Conservation (phyloP, 2,113 vertebrate species). For the Corythornis vintsioides region DNA sequence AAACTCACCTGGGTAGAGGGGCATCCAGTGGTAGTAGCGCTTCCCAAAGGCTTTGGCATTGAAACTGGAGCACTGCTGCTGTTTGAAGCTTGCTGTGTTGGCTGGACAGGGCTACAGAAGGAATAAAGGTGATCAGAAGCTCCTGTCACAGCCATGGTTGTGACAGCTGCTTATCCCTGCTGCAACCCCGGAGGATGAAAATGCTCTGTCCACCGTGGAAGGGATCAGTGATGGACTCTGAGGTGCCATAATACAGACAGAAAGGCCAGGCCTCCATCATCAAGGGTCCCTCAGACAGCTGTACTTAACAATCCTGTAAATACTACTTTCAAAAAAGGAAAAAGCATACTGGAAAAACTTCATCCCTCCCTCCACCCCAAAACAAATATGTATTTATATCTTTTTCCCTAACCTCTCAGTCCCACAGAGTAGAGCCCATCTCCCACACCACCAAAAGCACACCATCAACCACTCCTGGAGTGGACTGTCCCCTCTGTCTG, state of each 20-base stretch:
- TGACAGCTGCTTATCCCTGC: neutral
- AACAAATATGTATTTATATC: neutral
- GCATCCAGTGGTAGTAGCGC: constrained; percentile 84
- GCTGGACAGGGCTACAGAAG: constrained; percentile 80
- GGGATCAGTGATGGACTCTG: neutral
- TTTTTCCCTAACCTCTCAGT: neutral
- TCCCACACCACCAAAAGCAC: neutral
- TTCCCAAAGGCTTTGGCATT: constrained; percentile 87
- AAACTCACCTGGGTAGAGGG: constrained; percentile 86
- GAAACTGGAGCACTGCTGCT: constrained; percentile 89
- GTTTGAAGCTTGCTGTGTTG: constrained; percentile 84
- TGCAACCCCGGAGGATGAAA: neutral
- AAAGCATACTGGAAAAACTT: neutral
- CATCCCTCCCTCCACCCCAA: neutral
- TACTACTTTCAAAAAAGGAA: neutral
- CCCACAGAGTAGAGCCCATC: neutral
- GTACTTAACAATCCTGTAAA: neutral
- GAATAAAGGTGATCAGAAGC: constrained; percentile 29
- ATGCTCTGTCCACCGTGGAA: neutral
- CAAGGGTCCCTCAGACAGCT: neutral
- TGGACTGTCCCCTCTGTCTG: rapidly evolving
- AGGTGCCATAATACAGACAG: neutral
- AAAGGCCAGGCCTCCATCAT: neutral
- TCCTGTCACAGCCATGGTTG: neutral
- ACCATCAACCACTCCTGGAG: rapidly evolving